These are phyloP conservation scores for Ianthella basta DNA, from an alignment of 37 sponge, comb jelly and placozoan genomes.

Conservation along the genomic window DNA sequence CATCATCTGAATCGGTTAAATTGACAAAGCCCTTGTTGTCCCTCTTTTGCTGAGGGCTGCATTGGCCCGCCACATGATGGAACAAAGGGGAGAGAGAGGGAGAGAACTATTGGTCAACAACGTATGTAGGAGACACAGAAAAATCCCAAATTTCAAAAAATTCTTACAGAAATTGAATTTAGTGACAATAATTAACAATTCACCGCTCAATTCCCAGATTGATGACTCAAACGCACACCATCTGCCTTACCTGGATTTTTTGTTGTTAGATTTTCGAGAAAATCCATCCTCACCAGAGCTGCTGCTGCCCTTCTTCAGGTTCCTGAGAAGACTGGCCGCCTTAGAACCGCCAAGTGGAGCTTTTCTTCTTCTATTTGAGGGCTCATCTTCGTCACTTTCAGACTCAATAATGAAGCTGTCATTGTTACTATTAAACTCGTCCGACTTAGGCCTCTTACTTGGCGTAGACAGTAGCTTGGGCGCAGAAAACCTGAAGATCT, in stretches of 20 bases:
- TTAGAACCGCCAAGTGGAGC: conserved; percentile 28
- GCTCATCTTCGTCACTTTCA: not conserved
- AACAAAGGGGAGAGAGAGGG: too few relatives aligned
- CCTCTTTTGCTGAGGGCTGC: too few relatives aligned
- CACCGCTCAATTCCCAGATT: too few relatives aligned
- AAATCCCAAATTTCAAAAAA: too few relatives aligned
- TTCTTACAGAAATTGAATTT: too few relatives aligned
- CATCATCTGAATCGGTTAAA: too few relatives aligned
- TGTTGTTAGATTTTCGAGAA: not conserved
- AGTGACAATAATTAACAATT: too few relatives aligned
- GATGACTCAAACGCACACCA: not conserved
- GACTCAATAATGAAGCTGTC: too few relatives aligned
- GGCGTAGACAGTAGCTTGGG: not conserved
- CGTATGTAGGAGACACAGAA: too few relatives aligned
- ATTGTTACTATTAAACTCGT: not conserved
- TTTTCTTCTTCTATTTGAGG: not conserved
- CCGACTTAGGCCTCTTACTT: not conserved
- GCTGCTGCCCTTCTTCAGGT: not conserved
- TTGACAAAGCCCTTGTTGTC: too few relatives aligned
- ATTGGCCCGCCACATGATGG: too few relatives aligned
- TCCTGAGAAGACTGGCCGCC: not conserved
- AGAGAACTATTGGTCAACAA: too few relatives aligned
- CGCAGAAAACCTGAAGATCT: conserved; percentile 12
- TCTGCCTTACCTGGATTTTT: not conserved
- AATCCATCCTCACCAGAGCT: not conserved